Evolutionary conservation across 2,888 invertebrate species (phyloP), one percentile per base, ranked within the genome.

Genomic region (Nomada flava): DNA sequence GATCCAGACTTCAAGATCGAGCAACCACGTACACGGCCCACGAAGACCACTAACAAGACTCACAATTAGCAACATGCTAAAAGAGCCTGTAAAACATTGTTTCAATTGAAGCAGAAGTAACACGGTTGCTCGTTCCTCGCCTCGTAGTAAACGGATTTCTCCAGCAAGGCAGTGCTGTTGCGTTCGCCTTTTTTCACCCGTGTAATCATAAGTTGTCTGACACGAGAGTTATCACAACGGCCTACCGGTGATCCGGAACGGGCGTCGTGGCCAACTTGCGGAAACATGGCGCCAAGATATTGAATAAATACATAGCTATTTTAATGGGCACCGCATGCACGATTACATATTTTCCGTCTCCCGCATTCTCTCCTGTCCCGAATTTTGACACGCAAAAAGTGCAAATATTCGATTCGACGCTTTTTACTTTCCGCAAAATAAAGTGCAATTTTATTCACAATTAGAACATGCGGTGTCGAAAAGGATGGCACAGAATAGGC

Each of bases 261-360:
- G 36, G 81, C 86, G 82, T 83, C 83, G 77, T 78, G 79, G 79
- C 67, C 81, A 79, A 78, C 81, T 86, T 82, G 81, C 85, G 85
- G 85, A 86, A 86, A 86, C 23, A 83, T 86, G 83, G 79, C 83
- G 83, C 83, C 83, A 76, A 83, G 76, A 83, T 83, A 83, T 83
- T 74, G 65, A 55, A 62, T 55, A 44, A 57, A 73, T 42, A 62
- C 53, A 79, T 60, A 26, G 20, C 18, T 13, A 18, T 47, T 47
- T 47, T 47, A 47, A 11, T 47, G 15, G 47, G 47, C 0, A 47
- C 47, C 11, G 13, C 36, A 47, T 47, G 47, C 47, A 47, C 7
- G 36, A 36, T 36, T 36, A 36, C 36, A 36, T 36, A 7, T 36
- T 36, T 7, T 36, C 36, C 7, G 36, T 36, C 36, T 7, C 5